A percentile compares a stretch with the other conserved stretches of the same genome.
phyloP scores from a whole-genome alignment of 1,140 invertebrate genomes.

The Planococcus citri region DNA sequence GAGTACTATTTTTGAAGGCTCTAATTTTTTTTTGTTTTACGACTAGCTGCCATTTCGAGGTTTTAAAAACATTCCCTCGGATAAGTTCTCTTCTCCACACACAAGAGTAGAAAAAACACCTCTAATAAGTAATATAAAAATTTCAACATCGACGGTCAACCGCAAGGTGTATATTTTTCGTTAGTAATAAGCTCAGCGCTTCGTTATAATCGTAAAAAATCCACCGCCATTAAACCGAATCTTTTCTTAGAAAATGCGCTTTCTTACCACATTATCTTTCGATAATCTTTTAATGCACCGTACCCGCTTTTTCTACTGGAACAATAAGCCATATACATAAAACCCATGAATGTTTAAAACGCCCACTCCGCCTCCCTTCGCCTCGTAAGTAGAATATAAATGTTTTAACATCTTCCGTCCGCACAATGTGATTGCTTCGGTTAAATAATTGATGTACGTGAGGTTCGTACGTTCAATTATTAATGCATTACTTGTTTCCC shows the following conservation, averaged over 20 bases:
- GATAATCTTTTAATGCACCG: slow-evolving; percentile 7
- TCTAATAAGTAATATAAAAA: not conserved
- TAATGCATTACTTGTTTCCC: slow-evolving; percentile 11
- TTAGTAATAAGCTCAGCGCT: not conserved
- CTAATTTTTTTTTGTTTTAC: too few relatives aligned
- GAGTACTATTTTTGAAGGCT: too few relatives aligned
- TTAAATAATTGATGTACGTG: slow-evolving; percentile 13
- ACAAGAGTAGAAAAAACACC: not conserved
- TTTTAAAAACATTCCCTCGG: too few relatives aligned
- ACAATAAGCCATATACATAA: slow-evolving; percentile 7
- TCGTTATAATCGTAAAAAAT: slow-evolving; percentile 1
- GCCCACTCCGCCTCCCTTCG: not conserved
- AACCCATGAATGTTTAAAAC: slow-evolving; percentile 7
- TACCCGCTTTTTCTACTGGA: slow-evolving; percentile 6
- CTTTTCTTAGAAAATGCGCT: slow-evolving; percentile 1
- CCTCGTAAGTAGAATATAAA: slow-evolving; percentile 12
- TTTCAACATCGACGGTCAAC: not conserved
- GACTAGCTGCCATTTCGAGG: too few relatives aligned
- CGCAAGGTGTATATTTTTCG: not conserved
- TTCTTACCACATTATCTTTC: slow-evolving; percentile 7
- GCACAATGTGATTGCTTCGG: slow-evolving; percentile 10
- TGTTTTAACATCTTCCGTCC: slow-evolving; percentile 14
- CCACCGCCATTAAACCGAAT: slow-evolving; percentile 1
- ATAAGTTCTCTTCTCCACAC: too few relatives aligned
- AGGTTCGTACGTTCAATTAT: slow-evolving; percentile 18